These are phyloP conservation scores for Stigmatopora nigra DNA, from an alignment of 2,113 vertebrate genomes.

Conservation along the genomic window DNA sequence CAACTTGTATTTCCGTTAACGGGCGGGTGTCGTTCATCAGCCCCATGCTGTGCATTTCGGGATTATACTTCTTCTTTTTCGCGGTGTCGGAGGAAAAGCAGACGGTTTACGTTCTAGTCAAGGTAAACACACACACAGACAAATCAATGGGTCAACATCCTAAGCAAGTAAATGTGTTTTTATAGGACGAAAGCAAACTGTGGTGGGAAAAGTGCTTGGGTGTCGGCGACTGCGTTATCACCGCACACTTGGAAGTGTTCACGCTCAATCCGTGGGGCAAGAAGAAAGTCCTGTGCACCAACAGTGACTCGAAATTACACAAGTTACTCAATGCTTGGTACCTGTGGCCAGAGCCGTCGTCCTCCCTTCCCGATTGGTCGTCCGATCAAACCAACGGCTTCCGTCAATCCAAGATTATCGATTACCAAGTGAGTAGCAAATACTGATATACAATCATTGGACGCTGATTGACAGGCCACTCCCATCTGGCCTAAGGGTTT, in stretches of 20 bases:
- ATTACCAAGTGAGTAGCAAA: constrained; percentile 69
- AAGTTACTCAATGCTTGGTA: too few species aligned
- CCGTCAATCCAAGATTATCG: constrained; percentile 70
- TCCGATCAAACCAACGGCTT: constrained; percentile 16
- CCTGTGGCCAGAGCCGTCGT: too few species aligned
- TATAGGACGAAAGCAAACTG: constrained; percentile 65
- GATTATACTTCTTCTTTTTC: constrained; percentile 75
- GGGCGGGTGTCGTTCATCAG: constrained; percentile 68
- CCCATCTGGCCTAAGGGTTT: constrained; percentile 68
- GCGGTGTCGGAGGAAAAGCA: constrained; percentile 47
- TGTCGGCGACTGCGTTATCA: constrained; percentile 68
- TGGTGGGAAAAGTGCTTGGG: constrained; percentile 67
- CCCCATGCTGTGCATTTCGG: constrained; percentile 66
- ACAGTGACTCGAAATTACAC: constrained; percentile 55
- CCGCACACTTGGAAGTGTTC: constrained; percentile 66
- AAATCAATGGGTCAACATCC: neutral
- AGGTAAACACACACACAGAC: constrained; percentile 50
- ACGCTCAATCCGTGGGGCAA: constrained; percentile 64
- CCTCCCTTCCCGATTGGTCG: too few species aligned
- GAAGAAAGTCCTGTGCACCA: constrained; percentile 63
- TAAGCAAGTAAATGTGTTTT: neutral
- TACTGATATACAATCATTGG: neutral
- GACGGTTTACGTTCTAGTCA: constrained; percentile 69
- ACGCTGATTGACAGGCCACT: neutral
- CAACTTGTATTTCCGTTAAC: too few species aligned